Evolutionary conservation across 2,888 invertebrate species (phyloP), one percentile per base, ranked within the genome.

Genomic region (Agonopterix subpropinquella): DNA sequence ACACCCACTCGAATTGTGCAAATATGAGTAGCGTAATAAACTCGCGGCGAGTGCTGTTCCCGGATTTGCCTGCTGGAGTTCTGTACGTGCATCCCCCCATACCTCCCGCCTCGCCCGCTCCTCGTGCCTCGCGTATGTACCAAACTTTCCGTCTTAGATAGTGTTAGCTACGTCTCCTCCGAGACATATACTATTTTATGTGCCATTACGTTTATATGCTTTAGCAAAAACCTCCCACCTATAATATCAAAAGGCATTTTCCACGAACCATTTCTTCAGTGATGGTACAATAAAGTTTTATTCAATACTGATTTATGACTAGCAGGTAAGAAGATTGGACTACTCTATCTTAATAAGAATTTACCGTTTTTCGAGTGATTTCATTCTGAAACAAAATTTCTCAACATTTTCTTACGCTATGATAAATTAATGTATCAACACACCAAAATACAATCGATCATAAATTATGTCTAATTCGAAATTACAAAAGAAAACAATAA

Each of bases 11-110:
- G 66, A 80, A 77, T 78, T 77, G 80, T 83, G 80, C 80, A 82
- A 83, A 83, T 83, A 84, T 83, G 80, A 84, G 78, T 76, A 73
- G 76, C 77, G 78, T 80, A 82, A 83, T 85, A 85, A 83, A 84
- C 77, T 78, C 72, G 65, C 62, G 69, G 67, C 73, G 76, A 77
- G 73, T 70, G 70, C 64, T 72, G 73, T 73, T 74, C 78, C 79
- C 65, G 76, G 80, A 81, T 85, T 84, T 84, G 80, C 76, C 70
- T 73, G 76, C 69, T 77, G 67, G 74, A 82, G 77, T 82, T 78
- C 62, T 66, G 78, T 77, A 84, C 81, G 81, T 81, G 80, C 70
- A 67, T 62, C 77, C 70, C 73, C 73, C 63, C 13, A 11, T 8
- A 37, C 56, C 53, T 45, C 61, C 56, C 52, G 45, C 52, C 43